These are phyloP conservation scores for Picathartes gymnocephalus DNA, from an alignment of 2,113 vertebrate species.

Conservation along the genomic window DNA sequence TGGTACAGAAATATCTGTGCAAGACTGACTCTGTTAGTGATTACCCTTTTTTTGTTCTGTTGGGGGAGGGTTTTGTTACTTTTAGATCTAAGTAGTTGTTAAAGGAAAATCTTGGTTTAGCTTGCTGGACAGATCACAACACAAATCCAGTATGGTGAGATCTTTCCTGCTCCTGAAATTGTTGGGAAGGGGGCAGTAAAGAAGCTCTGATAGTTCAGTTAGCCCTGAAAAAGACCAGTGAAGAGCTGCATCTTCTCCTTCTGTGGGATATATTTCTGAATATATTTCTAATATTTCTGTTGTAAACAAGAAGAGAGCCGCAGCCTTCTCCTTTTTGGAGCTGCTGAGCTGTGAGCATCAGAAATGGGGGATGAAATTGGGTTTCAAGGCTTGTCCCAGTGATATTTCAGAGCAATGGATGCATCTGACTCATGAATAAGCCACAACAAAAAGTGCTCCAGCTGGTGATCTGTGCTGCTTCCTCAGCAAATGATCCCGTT, in stretches of 20 bases:
- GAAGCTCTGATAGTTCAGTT: not conserved
- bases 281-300: not conserved
- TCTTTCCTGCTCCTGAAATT: not conserved
- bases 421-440: not conserved
- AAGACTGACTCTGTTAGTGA: not conserved
- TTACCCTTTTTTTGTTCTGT: not conserved
- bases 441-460: not conserved
- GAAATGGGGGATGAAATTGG: not conserved
- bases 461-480: not conserved
- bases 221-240: not conserved
- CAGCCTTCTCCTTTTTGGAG: not conserved
- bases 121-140: not conserved
- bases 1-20: not conserved
- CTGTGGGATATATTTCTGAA: not conserved
- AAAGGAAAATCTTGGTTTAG: not conserved
- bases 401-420: not conserved
- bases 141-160: not conserved
- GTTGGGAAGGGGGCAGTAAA: not conserved
- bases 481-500: slow-evolving; percentile 17
- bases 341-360: not conserved
- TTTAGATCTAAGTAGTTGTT: not conserved
- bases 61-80: not conserved
- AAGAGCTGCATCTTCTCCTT: not conserved
- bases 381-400: not conserved
- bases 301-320: not conserved